These are phyloP conservation scores for Aphelocoma coerulescens DNA, from an alignment of 2,113 vertebrate genomes.

Conservation along the genomic window DNA sequence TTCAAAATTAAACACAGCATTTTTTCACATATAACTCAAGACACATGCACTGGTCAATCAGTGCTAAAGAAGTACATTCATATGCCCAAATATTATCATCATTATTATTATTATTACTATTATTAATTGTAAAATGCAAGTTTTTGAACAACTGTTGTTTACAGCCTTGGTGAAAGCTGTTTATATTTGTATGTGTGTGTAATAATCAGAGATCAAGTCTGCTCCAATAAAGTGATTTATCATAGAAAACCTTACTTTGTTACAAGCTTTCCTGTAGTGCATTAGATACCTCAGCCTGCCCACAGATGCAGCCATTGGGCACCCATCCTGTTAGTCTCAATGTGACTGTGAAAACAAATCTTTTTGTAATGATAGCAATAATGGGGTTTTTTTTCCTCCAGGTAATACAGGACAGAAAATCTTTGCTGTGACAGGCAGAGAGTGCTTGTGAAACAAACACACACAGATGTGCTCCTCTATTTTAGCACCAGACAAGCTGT, in stretches of 20 bases:
- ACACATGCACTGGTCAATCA: not conserved
- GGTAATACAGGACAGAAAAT: not conserved
- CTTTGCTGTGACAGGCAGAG: not conserved
- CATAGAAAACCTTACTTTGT: not conserved
- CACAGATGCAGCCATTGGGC: not conserved
- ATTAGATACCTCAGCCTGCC: not conserved
- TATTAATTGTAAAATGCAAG: not conserved
- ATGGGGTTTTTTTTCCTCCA: not conserved
- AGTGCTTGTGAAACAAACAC: not conserved
- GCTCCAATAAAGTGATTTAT: not conserved
- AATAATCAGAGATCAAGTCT: not conserved
- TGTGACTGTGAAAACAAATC: not conserved
- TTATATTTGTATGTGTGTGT: not conserved
- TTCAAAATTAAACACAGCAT: not conserved
- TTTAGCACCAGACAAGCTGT: not conserved
- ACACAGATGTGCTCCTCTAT: not conserved
- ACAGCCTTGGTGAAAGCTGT: not conserved
- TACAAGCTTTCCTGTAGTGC: not conserved
- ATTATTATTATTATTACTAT: too few relatives aligned
- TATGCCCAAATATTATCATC: not conserved
- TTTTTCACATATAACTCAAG: not conserved
- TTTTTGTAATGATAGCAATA: not conserved
- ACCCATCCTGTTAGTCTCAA: not conserved
- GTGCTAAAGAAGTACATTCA: not conserved
- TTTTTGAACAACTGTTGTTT: not conserved